Evolutionary conservation across 2,888 invertebrate species (phyloP), one percentile per base, ranked within the genome.

Genomic region (Lochmaea crataegi): DNA sequence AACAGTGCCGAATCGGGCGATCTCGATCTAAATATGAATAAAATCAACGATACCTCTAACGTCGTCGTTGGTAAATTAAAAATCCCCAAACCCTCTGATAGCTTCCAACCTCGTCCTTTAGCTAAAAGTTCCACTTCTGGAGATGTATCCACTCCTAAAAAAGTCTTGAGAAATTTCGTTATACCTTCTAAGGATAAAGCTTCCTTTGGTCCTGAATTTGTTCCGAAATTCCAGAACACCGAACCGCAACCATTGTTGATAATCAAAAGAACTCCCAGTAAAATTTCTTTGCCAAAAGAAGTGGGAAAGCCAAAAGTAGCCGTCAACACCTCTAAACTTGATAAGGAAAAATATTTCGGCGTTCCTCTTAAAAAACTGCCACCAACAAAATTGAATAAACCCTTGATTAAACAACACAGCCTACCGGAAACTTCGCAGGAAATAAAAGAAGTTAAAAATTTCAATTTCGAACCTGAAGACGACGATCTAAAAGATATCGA

Each of bases 381-480:
- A 9, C 66, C 71, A 32, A 48, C 60, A 2, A 56, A 64, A 5
- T 64, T 76, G 9, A 80, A 77, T 66, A 69, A 77, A 4, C 75
- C 78, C 16, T 65, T 84, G 18, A 69, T 82, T 48, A 84, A 84
- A 72, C 84, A 85, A 64, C 75, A 73, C 7, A 85, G 84, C 77
- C 78, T 85, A 67, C 84, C 85, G 1, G 84, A 84, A 77, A 82
- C 80, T 10, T 73, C 73, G 2, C 73, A 80, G 41, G 77, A 79
- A 63, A 77, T 71, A 18, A 75, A 74, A 61, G 78, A 79, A 16
- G 68, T 75, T 48, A 79, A 76, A 38, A 78, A 78, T 16, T 87
- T 87, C 76, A 87, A 86, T 82, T 87, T 87, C 78, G 87, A 87
- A 74, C 85, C 86, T 4, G 82, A 85, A 78, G 87, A 87, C 66